Evolutionary conservation across 2,113 vertebrate species (phyloP).

Genomic region (Xiphorhynchus elegans): DNA sequence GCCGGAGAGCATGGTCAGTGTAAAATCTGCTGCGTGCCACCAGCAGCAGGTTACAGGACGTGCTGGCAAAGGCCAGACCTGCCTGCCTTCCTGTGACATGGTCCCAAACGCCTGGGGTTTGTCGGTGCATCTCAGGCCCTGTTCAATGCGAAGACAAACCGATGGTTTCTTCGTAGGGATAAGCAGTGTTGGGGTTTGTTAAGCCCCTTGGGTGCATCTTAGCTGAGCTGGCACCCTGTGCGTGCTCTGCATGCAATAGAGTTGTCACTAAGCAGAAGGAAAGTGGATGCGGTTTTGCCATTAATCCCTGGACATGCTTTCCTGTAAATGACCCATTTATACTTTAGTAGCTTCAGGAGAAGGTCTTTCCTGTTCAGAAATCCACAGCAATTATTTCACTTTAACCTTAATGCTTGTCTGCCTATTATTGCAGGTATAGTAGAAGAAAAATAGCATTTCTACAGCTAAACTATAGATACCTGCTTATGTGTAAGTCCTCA

Average conservation of each 20-base stretch:
- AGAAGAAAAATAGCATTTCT: neutral
- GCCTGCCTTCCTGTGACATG: conserved; percentile 43
- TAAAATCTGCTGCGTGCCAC: conserved; percentile 62
- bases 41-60: conserved; percentile 76
- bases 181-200: neutral
- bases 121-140: neutral
- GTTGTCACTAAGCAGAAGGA: neutral
- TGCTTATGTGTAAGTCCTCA: neutral
- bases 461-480: neutral
- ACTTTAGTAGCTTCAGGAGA: neutral
- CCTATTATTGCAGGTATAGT: fast-evolving
- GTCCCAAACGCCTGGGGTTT: conserved; percentile 38
- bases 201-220: neutral
- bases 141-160: neutral
- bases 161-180: neutral
- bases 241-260: neutral
- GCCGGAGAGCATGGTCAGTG: conserved; percentile 93
- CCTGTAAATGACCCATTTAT: neutral
- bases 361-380: neutral
- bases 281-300: neutral
- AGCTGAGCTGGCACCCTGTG: neutral
- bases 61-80: conserved; percentile 73
- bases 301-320: neutral
- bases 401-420: neutral
- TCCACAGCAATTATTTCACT: neutral